Evolutionary conservation across 2,797 vertebrate genomes (phyloP).

Genomic region (Hippopotamyrus pictus): DNA sequence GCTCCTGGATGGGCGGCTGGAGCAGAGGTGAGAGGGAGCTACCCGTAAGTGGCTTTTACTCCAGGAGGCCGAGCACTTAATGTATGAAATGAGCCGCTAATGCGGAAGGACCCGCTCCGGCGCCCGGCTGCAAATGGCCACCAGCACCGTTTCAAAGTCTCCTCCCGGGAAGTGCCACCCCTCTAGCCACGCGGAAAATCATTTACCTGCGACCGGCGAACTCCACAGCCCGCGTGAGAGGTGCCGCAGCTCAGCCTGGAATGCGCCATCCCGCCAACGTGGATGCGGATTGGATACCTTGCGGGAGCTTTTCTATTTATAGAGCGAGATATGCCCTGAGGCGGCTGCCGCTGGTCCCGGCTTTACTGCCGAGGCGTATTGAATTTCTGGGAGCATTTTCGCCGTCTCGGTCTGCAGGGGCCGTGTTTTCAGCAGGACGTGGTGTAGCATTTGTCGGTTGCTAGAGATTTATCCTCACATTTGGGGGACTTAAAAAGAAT

Average conservation of each 20-base stretch:
- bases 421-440: not conserved
- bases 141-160: constrained; percentile 20
- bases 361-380: constrained; percentile 23
- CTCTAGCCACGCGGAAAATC: constrained; percentile 22
- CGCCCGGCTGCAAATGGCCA: constrained; percentile 34
- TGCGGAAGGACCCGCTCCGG: constrained; percentile 32
- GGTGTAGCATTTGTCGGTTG: not conserved
- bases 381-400: constrained; percentile 32
- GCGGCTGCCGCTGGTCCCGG: constrained; percentile 7
- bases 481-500: constrained; percentile 9
- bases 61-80: constrained; percentile 53
- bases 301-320: constrained; percentile 29
- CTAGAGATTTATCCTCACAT: not conserved
- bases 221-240: constrained; percentile 33
- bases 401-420: constrained; percentile 25
- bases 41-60: constrained; percentile 47
- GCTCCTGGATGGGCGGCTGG: constrained; percentile 15
- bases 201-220: constrained; percentile 44
- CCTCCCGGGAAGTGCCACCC: not conserved
- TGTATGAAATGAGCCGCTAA: constrained; percentile 58
- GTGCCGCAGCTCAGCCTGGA: constrained; percentile 27
- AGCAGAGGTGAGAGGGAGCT: constrained; percentile 44
- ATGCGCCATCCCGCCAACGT: constrained; percentile 28
- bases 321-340: constrained; percentile 12
- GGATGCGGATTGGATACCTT: constrained; percentile 12